Percentiles rank a stretch among this genome's conserved stretches.
Evolutionary conservation across 1,140 invertebrate species (phyloP).

Genomic region (Holotrichia oblita): DNA sequence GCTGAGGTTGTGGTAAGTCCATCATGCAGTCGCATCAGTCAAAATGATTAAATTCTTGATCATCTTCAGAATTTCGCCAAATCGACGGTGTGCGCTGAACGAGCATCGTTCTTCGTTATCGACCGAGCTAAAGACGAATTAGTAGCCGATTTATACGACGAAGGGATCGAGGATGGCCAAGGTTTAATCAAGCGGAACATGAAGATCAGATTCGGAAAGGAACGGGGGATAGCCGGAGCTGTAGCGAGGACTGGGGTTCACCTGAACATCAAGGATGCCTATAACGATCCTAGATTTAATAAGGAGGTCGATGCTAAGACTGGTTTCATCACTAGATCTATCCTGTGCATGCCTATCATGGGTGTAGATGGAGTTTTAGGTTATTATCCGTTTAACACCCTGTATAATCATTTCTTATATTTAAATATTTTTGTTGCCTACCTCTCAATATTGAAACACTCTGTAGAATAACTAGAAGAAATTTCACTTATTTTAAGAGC

Average conservation of each 20-base stretch:
- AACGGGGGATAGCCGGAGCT: conserved; percentile 62
- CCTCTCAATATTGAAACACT: no score
- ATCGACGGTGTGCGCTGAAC: conserved; percentile 63
- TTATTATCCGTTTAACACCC: no score
- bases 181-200: conserved; percentile 62
- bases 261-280: conserved; percentile 65
- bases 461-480: no score
- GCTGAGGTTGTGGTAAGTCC: conserved; percentile 65
- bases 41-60: conserved; percentile 39
- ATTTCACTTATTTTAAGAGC: no score
- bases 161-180: conserved; percentile 59
- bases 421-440: no score
- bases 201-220: conserved; percentile 63
- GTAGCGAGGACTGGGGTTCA: conserved; percentile 62
- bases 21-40: no score
- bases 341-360: conserved; percentile 64
- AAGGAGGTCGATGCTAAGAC: conserved; percentile 64
- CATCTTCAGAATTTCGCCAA: conserved; percentile 64
- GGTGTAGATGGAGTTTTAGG: conserved; percentile 65
- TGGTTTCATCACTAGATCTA: conserved; percentile 64
- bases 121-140: conserved; percentile 61
- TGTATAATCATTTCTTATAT: no score
- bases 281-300: conserved; percentile 63
- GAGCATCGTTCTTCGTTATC: conserved; percentile 65
- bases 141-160: conserved; percentile 66